These are phyloP conservation scores for Baryphthengus martii DNA, from an alignment of 2,113 vertebrate genomes.

Conservation along the genomic window DNA sequence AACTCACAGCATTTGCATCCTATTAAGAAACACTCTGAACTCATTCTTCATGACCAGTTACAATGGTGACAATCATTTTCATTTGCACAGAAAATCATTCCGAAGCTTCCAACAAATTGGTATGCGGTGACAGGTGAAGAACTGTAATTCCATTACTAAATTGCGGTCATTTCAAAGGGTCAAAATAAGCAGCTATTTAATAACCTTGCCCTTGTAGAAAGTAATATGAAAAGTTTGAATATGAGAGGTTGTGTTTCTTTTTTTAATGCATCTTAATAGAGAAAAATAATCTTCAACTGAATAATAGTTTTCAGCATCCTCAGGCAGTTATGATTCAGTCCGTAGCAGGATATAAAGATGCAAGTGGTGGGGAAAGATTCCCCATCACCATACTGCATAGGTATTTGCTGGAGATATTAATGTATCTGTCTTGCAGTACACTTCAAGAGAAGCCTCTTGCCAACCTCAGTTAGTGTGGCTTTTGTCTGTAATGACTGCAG, in stretches of 20 bases:
- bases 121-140: constrained; percentile 16
- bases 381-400: not conserved
- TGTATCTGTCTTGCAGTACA: not conserved
- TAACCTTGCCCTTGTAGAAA: not conserved
- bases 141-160: constrained; percentile 50
- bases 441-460: not conserved
- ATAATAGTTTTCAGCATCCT: not conserved
- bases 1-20: not conserved
- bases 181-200: constrained; percentile 27
- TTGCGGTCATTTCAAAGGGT: constrained; percentile 34
- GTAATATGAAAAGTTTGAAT: not conserved
- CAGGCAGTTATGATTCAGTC: not conserved
- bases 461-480: not conserved
- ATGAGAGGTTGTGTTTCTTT: not conserved
- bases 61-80: not conserved
- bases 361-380: not conserved
- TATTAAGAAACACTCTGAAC: not conserved
- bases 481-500: not conserved
- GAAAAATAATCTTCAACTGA: not conserved
- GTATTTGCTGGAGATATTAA: not conserved
- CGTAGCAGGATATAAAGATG: not conserved
- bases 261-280: constrained; percentile 16
- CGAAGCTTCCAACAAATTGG: not conserved
- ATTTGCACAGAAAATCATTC: constrained; percentile 22
- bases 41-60: not conserved